Conservation (phyloP, 2,797 vertebrate genomes). For the Podargus strigoides region DNA sequence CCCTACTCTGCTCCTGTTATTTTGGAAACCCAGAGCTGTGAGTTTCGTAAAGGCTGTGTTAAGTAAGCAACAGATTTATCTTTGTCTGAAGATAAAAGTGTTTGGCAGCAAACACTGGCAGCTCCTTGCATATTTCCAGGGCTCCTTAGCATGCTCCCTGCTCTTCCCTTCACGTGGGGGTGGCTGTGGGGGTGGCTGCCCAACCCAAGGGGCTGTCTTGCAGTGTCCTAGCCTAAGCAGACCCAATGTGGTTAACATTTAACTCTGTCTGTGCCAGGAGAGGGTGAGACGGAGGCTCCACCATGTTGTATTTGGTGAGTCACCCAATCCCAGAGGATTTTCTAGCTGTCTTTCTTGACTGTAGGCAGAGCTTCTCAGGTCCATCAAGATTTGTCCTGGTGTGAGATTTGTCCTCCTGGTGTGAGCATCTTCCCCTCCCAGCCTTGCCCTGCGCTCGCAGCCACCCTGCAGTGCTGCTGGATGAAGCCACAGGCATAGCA, state of each 20-base stretch:
- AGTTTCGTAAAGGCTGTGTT: constrained; percentile 30
- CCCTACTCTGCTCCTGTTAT: neutral
- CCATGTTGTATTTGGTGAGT: fast-evolving
- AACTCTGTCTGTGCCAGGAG: neutral
- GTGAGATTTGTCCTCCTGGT: neutral
- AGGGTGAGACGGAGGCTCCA: neutral
- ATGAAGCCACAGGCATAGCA: neutral
- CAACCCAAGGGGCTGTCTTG: neutral
- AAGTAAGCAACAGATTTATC: constrained; percentile 55
- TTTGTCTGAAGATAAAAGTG: constrained; percentile 38
- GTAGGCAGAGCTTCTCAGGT: fast-evolving
- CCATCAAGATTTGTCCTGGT: neutral
- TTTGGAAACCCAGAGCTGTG: constrained; percentile 23
- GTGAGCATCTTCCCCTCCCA: neutral
- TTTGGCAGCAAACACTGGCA: constrained; percentile 36
- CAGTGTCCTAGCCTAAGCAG: neutral
- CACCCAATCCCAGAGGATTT: neutral
- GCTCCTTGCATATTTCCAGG: constrained; percentile 11
- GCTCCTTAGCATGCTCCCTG: neutral
- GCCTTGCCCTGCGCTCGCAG: neutral
- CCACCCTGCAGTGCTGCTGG: neutral
- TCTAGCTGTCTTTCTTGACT: neutral
- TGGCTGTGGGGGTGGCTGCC: neutral
- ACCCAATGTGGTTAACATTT: neutral
- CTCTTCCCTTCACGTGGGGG: neutral